Conservation (phyloP, 2,888 invertebrate genomes). For the Arge pagana region DNA sequence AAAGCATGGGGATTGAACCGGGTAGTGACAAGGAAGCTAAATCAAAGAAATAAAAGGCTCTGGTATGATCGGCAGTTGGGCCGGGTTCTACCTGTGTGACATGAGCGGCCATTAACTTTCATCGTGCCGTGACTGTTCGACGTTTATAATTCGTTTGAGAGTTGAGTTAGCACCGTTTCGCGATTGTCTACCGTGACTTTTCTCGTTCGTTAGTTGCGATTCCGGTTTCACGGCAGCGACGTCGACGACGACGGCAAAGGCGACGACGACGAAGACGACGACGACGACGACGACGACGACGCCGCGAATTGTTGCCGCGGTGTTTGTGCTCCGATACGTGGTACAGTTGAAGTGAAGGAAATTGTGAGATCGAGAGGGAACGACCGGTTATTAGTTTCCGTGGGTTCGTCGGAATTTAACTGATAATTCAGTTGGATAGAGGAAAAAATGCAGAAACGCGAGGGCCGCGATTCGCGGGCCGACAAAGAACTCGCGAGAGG, state of each 20-base stretch:
- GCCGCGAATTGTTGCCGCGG: not conserved
- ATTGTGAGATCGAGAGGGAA: not conserved
- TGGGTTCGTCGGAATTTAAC: not conserved
- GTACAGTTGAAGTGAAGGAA: not conserved
- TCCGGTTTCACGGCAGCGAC: not conserved
- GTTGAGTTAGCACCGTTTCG: not conserved
- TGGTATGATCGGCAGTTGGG: conserved; percentile 10
- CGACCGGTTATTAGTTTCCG: not conserved
- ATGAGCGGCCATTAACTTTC: conserved; percentile 22
- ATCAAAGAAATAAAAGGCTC: not conserved
- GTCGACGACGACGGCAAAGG: not conserved
- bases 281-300: not conserved
- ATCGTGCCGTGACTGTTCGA: conserved; percentile 9
- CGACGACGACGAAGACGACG: not conserved
- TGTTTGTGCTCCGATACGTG: not conserved
- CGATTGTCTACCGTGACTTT: not conserved
- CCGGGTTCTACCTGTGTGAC: conserved; percentile 17
- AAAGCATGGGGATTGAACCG: conserved; percentile 12
- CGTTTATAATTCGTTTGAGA: not conserved
- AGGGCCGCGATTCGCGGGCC: conserved; percentile 44
- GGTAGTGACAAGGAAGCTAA: conserved; percentile 2
- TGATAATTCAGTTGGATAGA: not conserved
- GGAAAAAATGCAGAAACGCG: conserved; percentile 59
- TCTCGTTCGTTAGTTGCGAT: not conserved
- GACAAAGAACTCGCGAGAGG: conserved; percentile 49